Conservation (phyloP, 2,113 vertebrate species). For the Bucco capensis region DNA sequence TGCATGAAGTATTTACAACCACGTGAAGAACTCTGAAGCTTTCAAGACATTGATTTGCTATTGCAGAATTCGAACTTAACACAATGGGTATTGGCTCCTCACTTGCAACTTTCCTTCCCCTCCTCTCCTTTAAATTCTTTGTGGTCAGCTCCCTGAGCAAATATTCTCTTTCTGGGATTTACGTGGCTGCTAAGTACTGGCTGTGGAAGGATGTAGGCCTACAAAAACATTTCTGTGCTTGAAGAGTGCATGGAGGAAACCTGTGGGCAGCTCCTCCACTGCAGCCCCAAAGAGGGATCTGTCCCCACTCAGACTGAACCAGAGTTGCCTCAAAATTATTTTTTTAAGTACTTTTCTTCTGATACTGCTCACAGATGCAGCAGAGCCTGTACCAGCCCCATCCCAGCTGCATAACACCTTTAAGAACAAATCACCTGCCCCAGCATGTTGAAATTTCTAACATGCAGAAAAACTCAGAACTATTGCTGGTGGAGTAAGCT, state of each 20-base stretch:
- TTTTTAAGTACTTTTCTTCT: background rate
- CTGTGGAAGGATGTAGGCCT: background rate
- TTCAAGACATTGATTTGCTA: background rate
- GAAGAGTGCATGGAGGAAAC: background rate
- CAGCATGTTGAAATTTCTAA: background rate
- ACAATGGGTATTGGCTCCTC: background rate
- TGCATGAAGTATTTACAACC: background rate
- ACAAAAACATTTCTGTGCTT: background rate
- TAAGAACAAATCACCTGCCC: background rate
- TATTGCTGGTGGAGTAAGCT: background rate
- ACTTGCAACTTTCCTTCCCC: background rate
- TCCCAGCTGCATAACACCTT: background rate
- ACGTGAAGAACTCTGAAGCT: background rate
- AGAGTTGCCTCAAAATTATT: background rate
- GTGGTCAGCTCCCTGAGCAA: background rate
- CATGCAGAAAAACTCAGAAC: accelerated
- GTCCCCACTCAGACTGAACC: background rate
- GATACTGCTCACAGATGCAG: background rate
- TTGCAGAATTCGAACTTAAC: background rate
- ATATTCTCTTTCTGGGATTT: background rate
- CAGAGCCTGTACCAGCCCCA: background rate
- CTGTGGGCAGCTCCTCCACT: background rate
- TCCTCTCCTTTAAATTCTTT: background rate
- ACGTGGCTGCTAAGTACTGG: background rate
- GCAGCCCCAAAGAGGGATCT: background rate